A percentile compares a stretch with the other conserved stretches of the same genome.
These are phyloP conservation scores for Galerucella calmariensis DNA, from an alignment of 2,888 invertebrate genomes.

Conservation along the genomic window DNA sequence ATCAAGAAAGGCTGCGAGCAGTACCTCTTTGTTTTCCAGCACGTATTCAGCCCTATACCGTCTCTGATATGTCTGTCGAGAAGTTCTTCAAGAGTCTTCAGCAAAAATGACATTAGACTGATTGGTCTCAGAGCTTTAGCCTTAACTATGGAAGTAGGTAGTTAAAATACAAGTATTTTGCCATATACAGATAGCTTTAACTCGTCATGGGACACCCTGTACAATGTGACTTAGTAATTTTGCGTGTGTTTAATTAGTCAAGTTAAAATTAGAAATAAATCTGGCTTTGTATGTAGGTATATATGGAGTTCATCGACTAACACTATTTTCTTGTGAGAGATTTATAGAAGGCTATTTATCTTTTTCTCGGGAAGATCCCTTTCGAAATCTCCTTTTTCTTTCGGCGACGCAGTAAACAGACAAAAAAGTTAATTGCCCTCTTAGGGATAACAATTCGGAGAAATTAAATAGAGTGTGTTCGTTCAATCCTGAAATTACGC, in stretches of 20 bases:
- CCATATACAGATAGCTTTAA: too few relatives aligned
- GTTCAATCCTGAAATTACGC: constrained; percentile 53
- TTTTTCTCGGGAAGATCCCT: constrained; percentile 33
- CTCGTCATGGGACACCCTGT: too few relatives aligned
- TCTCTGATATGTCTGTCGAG: too few relatives aligned
- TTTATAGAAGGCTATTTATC: constrained; percentile 36
- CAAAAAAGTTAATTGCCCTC: constrained; percentile 51
- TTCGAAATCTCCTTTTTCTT: constrained; percentile 32
- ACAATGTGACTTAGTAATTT: too few relatives aligned
- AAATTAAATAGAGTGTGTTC: constrained; percentile 55
- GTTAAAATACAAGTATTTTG: too few relatives aligned
- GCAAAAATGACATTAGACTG: too few relatives aligned
- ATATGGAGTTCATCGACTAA: constrained; percentile 27
- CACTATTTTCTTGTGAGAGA: constrained; percentile 27
- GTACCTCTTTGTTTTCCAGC: too few relatives aligned
- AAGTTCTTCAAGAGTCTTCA: too few relatives aligned
- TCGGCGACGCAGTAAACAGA: constrained; percentile 34
- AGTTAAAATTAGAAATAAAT: constrained; percentile 7
- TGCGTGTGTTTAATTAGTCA: neutral
- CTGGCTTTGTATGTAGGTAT: neutral
- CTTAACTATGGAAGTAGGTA: too few relatives aligned
- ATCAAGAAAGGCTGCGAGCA: too few relatives aligned
- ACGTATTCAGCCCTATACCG: too few relatives aligned
- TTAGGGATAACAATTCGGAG: constrained; percentile 51
- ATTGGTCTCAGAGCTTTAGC: too few relatives aligned